phyloP scores from a whole-genome alignment of 2,113 vertebrate species.

The Platycercus adscitus region DNA sequence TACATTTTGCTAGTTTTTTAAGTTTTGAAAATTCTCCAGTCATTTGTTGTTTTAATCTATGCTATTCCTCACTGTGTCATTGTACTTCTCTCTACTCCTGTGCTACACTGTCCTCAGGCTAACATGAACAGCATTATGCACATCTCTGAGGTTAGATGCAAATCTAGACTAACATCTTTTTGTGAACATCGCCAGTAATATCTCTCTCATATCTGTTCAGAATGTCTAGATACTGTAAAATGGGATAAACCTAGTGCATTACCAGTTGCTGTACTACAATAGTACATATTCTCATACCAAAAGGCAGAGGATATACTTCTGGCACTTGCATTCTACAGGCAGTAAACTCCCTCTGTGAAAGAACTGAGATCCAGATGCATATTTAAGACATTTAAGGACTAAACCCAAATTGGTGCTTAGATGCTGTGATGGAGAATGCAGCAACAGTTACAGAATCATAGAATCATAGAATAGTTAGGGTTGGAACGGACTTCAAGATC shows the following conservation, averaged over 20 bases:
- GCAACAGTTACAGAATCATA: neutral
- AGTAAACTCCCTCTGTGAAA: neutral
- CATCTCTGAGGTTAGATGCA: slow-evolving; percentile 29
- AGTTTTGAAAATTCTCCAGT: slow-evolving; percentile 6
- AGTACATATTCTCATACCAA: neutral
- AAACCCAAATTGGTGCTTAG: neutral
- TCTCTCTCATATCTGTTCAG: neutral
- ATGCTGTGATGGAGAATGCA: neutral
- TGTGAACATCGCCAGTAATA: slow-evolving; percentile 1
- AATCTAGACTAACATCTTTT: slow-evolving; percentile 19
- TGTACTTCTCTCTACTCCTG: slow-evolving; percentile 1
- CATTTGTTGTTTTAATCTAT: slow-evolving; percentile 48
- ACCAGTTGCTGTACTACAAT: neutral
- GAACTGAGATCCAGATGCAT: neutral
- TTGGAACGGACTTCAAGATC: no score
- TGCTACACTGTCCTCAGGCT: slow-evolving; percentile 37
- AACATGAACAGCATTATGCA: slow-evolving; percentile 45
- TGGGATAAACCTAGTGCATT: neutral
- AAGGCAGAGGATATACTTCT: neutral
- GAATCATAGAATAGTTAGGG: no score
- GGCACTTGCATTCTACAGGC: neutral
- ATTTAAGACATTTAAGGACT: neutral
- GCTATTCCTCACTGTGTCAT: slow-evolving; percentile 39
- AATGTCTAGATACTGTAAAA: neutral
- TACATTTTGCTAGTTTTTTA: neutral